A percentile compares a stretch with the other conserved stretches of the same genome.
phyloP scores from a whole-genome alignment of 2,797 vertebrate genomes.

The Neostethus bicornis region DNA sequence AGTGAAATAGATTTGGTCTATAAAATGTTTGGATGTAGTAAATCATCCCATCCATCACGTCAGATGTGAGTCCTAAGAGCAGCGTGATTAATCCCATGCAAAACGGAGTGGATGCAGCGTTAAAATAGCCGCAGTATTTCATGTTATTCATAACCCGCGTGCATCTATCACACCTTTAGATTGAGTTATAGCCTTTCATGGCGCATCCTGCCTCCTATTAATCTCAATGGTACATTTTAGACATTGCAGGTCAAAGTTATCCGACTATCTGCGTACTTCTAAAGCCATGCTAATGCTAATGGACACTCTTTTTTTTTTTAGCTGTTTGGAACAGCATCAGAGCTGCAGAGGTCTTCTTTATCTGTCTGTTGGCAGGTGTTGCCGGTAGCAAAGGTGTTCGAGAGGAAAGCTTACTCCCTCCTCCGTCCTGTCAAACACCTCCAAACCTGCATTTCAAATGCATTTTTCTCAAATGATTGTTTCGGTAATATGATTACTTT shows the following conservation, averaged over 20 bases:
- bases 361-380: constrained; percentile 76
- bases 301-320: constrained; percentile 63
- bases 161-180: constrained; percentile 54
- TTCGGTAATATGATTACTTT: constrained; percentile 62
- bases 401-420: constrained; percentile 48
- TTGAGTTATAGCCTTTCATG: constrained; percentile 75
- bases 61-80: constrained; percentile 27
- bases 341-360: constrained; percentile 63
- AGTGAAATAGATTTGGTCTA: constrained; percentile 35
- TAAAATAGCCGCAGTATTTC: constrained; percentile 45
- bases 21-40: constrained; percentile 32
- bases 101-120: constrained; percentile 18
- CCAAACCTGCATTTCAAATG: constrained; percentile 34
- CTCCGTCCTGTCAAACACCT: constrained; percentile 49
- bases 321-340: constrained; percentile 63
- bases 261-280: constrained; percentile 70
- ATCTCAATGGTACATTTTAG: constrained; percentile 64
- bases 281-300: constrained; percentile 65
- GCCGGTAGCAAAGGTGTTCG: constrained; percentile 38
- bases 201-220: constrained; percentile 61
- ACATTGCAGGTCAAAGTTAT: constrained; percentile 63
- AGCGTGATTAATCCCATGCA: constrained; percentile 47
- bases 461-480: constrained; percentile 40
- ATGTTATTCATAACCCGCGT: constrained; percentile 51
- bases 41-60: constrained; percentile 54